These are phyloP conservation scores for Petromus typicus DNA, from an alignment of 2,113 vertebrate species.

Conservation along the genomic window DNA sequence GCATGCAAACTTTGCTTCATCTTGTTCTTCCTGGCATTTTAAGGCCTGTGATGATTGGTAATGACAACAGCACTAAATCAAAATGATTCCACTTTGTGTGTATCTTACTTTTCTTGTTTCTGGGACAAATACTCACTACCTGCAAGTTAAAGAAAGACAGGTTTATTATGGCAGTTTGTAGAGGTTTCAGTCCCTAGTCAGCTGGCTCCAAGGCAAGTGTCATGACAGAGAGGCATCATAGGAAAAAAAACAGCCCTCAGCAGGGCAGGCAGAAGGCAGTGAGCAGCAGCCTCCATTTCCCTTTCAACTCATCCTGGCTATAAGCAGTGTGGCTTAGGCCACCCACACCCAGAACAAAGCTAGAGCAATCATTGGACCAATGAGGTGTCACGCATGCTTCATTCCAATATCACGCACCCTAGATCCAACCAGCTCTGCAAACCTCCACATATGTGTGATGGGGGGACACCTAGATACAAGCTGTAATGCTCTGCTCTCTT, in stretches of 20 bases:
- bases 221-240: neutral
- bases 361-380: neutral
- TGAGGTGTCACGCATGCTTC: neutral
- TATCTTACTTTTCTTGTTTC: neutral
- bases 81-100: neutral
- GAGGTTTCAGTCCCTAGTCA: neutral
- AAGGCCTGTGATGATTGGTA: neutral
- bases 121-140: neutral
- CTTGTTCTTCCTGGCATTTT: neutral
- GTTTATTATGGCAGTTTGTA: neutral
- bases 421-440: neutral
- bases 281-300: neutral
- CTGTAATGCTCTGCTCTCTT: neutral
- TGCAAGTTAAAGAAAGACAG: neutral
- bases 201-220: neutral
- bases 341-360: neutral
- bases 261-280: neutral
- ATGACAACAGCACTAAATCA: neutral
- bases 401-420: neutral
- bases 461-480: neutral
- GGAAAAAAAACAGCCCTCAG: neutral
- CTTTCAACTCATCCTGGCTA: neutral
- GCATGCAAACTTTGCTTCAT: neutral
- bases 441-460: too few species aligned
- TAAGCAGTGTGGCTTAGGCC: neutral